Conservation (phyloP, 2,888 invertebrate species). For the Achlya flavicornis region DNA sequence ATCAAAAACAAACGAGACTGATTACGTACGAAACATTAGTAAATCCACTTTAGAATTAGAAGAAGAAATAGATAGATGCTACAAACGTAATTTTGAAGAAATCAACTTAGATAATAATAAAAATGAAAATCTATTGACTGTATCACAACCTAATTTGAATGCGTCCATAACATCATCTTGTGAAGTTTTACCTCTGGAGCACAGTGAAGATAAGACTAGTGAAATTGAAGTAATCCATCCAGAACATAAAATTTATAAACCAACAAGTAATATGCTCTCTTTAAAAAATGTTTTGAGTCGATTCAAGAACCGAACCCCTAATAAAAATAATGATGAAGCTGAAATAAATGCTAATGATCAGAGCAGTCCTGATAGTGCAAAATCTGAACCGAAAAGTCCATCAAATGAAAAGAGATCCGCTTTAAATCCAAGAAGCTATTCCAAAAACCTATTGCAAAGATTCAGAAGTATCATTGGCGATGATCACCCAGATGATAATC, state of each 20-base stretch:
- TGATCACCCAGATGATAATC: slow-evolving; percentile 70
- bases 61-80: slow-evolving; percentile 80
- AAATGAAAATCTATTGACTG: slow-evolving; percentile 60
- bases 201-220: slow-evolving; percentile 71
- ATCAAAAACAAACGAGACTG: slow-evolving; percentile 59
- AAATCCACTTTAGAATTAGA: slow-evolving; percentile 78
- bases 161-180: slow-evolving; percentile 83
- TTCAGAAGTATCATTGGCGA: slow-evolving; percentile 80
- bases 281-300: slow-evolving; percentile 84
- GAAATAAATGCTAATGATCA: slow-evolving; percentile 76
- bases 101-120: slow-evolving; percentile 66
- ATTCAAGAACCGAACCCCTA: slow-evolving; percentile 74
- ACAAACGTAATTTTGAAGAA: slow-evolving; percentile 76
- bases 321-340: slow-evolving; percentile 63
- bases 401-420: slow-evolving; percentile 70
- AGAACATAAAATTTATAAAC: slow-evolving; percentile 91
- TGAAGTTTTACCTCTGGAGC: slow-evolving; percentile 76
- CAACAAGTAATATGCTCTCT: slow-evolving; percentile 81
- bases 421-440: slow-evolving; percentile 75
- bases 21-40: slow-evolving; percentile 70
- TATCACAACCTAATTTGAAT: slow-evolving; percentile 76
- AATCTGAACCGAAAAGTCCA: slow-evolving; percentile 71
- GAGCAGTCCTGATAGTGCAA: slow-evolving; percentile 61
- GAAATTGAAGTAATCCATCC: slow-evolving; percentile 86
- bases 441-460: slow-evolving; percentile 76